These are phyloP conservation scores for Pachyuromys duprasi DNA, from an alignment of 2,797 vertebrate species.

Conservation along the genomic window DNA sequence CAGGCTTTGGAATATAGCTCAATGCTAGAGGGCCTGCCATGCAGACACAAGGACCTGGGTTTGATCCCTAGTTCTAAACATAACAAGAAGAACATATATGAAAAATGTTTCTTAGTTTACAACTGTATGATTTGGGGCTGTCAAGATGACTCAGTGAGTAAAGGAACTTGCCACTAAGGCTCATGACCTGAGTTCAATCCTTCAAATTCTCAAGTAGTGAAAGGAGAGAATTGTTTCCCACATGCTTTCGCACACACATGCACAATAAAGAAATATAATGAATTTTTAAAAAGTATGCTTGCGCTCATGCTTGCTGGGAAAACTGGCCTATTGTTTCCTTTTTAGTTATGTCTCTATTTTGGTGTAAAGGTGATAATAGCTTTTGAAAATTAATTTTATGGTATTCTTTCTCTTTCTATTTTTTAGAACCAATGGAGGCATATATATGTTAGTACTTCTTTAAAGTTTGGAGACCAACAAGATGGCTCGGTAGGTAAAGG, in stretches of 20 bases:
- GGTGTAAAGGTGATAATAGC: neutral
- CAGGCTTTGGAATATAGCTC: neutral
- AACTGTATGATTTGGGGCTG: neutral
- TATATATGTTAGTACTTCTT: neutral
- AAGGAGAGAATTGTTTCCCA: neutral
- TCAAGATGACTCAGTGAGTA: neutral
- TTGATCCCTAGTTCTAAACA: neutral
- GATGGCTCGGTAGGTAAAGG: neutral
- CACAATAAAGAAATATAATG: neutral
- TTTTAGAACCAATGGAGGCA: neutral
- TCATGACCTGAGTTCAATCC: neutral
- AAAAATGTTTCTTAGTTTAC: neutral
- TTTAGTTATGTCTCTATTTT: neutral
- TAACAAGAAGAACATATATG: neutral
- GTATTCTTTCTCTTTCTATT: neutral
- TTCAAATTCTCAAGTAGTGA: neutral
- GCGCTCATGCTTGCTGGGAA: neutral
- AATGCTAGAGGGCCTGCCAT: neutral
- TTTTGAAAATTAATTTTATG: neutral
- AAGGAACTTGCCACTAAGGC: neutral
- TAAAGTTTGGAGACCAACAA: neutral
- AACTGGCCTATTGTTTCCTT: neutral
- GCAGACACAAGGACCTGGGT: too few relatives aligned
- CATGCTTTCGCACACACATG: neutral
- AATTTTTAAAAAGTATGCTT: neutral